These are phyloP conservation scores for Chelmon rostratus DNA, from an alignment of 2,797 vertebrate genomes.

Conservation along the genomic window DNA sequence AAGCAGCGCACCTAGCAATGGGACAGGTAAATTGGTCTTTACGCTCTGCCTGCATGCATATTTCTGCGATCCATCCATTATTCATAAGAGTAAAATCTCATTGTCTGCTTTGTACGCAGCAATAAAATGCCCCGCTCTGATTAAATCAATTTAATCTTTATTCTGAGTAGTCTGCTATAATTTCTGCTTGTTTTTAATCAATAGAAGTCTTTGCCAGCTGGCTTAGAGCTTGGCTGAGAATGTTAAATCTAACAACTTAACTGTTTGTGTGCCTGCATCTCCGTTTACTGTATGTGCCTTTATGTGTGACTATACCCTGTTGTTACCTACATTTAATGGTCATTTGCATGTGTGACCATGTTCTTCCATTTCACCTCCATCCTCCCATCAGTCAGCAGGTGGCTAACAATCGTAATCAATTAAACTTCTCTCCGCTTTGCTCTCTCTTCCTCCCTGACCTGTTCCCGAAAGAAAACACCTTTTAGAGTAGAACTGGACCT, in stretches of 20 bases:
- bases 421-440: conserved; percentile 74
- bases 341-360: not conserved
- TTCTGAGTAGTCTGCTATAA: not conserved
- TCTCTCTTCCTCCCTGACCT: conserved; percentile 69
- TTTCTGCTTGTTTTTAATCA: conserved; percentile 8
- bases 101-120: not conserved
- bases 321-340: not conserved
- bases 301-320: not conserved
- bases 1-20: conserved; percentile 55
- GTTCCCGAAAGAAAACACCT: conserved; percentile 82
- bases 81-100: not conserved
- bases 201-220: not conserved
- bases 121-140: conserved; percentile 6
- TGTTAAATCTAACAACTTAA: conserved; percentile 7
- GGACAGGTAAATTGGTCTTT: conserved; percentile 57
- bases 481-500: conserved; percentile 83
- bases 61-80: conserved; percentile 26
- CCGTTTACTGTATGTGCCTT: not conserved
- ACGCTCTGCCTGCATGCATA: not conserved
- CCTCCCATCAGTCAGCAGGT: conserved; percentile 21
- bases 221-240: not conserved
- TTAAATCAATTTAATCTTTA: conserved; percentile 4
- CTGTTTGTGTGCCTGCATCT: not conserved
- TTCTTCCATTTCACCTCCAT: conserved; percentile 51
- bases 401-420: conserved; percentile 59